phyloP scores from a whole-genome alignment of 2,113 vertebrate genomes.

The Pelobates fuscus region DNA sequence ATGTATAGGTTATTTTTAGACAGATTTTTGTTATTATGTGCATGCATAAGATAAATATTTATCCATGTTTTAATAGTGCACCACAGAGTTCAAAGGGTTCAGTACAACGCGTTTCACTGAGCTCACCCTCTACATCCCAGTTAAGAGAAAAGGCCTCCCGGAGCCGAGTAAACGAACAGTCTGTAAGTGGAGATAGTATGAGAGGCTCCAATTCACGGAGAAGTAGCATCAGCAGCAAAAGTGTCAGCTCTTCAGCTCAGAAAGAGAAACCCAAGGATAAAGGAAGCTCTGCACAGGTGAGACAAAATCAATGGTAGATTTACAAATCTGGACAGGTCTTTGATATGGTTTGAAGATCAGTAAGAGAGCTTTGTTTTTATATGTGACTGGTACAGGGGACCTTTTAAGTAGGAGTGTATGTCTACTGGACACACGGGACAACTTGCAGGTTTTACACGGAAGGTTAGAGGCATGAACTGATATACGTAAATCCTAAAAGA shows the following conservation, averaged over 20 bases:
- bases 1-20: too few species aligned
- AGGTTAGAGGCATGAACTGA: too few species aligned
- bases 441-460: too few species aligned
- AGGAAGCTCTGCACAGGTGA: constrained; percentile 7
- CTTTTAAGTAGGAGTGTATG: too few species aligned
- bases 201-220: background rate
- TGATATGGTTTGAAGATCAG: too few species aligned
- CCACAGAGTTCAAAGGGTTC: background rate
- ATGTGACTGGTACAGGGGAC: too few species aligned
- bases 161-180: background rate
- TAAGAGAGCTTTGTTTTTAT: too few species aligned
- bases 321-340: too few species aligned
- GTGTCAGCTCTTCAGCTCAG: constrained; percentile 12
- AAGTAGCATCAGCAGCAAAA: constrained; percentile 23
- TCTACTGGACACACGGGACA: too few species aligned
- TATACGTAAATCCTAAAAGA: too few species aligned
- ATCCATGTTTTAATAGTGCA: constrained; percentile 11
- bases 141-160: constrained; percentile 2
- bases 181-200: constrained; percentile 4
- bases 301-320: background rate
- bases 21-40: too few species aligned
- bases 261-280: background rate
- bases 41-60: too few species aligned
- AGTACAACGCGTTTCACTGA: background rate
- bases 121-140: background rate